Percentiles rank a stretch among this genome's conserved stretches.
Conservation (phyloP, 1,140 invertebrate species). For the Drosophila mayri region DNA sequence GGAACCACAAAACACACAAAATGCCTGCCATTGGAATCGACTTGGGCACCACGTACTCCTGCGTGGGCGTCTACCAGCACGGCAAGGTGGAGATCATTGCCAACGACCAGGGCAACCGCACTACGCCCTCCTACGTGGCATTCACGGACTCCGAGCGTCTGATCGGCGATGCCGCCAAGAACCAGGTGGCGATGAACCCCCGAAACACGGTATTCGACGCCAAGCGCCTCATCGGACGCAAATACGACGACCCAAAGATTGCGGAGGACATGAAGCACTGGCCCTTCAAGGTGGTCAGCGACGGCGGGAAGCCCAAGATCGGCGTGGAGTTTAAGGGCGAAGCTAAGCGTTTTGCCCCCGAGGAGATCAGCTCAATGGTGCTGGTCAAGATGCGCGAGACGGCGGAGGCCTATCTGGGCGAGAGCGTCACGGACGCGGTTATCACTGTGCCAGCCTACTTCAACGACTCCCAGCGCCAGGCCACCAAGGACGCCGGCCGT, state of each 20-base stretch:
- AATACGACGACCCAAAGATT: slow-evolving; percentile 89
- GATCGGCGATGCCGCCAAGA: too few species aligned
- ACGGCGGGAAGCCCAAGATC: slow-evolving; percentile 89
- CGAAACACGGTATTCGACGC: slow-evolving; percentile 85
- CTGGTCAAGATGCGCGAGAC: slow-evolving; percentile 93
- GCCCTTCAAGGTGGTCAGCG: slow-evolving; percentile 90
- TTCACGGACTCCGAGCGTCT: too few species aligned
- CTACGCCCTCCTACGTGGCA: too few species aligned
- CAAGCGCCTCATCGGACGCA: slow-evolving; percentile 89
- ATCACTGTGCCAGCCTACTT: slow-evolving; percentile 88
- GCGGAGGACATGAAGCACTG: slow-evolving; percentile 91
- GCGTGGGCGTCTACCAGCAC: too few species aligned
- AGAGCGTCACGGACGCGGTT: slow-evolving; percentile 88
- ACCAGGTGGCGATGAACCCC: too few species aligned
- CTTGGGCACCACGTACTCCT: too few species aligned
- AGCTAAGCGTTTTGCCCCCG: slow-evolving; percentile 89
- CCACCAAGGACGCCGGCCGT: too few species aligned
- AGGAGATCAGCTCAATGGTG: slow-evolving; percentile 93
- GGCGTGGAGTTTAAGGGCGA: slow-evolving; percentile 91
- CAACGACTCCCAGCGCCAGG: too few species aligned
- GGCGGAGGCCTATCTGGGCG: slow-evolving; percentile 91
- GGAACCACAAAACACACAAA: slow-evolving; percentile 41
- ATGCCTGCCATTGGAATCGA: slow-evolving; percentile 90
- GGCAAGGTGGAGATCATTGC: too few species aligned
- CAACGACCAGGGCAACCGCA: too few species aligned